Evolutionary conservation across 1,140 invertebrate species (phyloP).

Genomic region (Orussus abietinus): DNA sequence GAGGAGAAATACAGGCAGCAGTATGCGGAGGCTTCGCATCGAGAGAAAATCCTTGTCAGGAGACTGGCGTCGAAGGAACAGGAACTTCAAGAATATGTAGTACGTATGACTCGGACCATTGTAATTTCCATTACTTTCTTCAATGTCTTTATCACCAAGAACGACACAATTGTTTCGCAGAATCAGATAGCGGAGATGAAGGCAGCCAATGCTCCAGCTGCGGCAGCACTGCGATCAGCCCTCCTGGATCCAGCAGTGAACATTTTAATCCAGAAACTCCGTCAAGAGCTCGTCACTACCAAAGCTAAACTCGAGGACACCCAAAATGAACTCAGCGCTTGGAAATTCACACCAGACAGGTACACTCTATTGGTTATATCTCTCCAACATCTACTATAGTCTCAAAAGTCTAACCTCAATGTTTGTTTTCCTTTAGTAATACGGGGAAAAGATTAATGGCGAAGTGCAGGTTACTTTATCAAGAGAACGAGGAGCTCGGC

Average conservation of each 20-base stretch:
- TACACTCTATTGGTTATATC: slow-evolving; percentile 33
- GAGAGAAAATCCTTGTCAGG: slow-evolving; percentile 88
- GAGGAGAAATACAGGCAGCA: slow-evolving; percentile 81
- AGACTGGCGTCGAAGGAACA: slow-evolving; percentile 91
- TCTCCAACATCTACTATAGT: slow-evolving; percentile 9
- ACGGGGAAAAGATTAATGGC: slow-evolving; percentile 97
- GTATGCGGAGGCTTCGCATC: slow-evolving; percentile 76
- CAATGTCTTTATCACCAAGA: slow-evolving; percentile 9
- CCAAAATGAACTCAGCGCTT: slow-evolving; percentile 95
- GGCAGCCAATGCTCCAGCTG: slow-evolving; percentile 73
- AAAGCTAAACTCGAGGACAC: slow-evolving; percentile 93
- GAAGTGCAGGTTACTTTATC: slow-evolving; percentile 91
- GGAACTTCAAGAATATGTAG: slow-evolving; percentile 93
- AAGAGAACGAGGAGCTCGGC: slow-evolving; percentile 97
- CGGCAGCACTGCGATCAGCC: slow-evolving; percentile 73
- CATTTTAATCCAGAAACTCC: slow-evolving; percentile 85
- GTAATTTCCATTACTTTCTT: slow-evolving; percentile 12
- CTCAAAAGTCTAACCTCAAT: background rate
- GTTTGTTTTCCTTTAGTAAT: slow-evolving; percentile 59
- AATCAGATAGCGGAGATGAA: slow-evolving; percentile 90
- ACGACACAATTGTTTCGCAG: slow-evolving; percentile 52
- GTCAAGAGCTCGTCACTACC: slow-evolving; percentile 84
- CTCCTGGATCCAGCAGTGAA: slow-evolving; percentile 95
- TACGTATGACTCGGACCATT: slow-evolving; percentile 59
- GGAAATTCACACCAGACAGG: slow-evolving; percentile 99